Evolutionary conservation across 2,113 vertebrate species (phyloP).

Genomic region (Periophthalmodon schlosseri): DNA sequence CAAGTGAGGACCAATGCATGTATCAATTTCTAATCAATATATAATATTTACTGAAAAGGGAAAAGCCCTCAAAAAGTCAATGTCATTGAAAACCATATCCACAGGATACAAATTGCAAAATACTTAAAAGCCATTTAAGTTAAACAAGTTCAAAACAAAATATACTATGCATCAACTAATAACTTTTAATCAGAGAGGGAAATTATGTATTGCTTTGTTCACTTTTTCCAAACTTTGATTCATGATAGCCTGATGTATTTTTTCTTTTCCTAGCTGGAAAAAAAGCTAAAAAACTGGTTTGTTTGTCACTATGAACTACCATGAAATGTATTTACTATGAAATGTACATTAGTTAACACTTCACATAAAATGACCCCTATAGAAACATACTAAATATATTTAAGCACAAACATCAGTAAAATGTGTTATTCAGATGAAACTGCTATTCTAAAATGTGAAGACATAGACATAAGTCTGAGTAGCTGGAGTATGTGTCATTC

Average conservation of each 20-base stretch:
- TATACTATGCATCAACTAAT: background rate
- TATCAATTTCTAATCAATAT: too few species aligned
- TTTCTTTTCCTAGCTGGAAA: too few species aligned
- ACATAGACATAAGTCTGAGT: background rate
- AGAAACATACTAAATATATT: background rate
- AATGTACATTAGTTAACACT: too few species aligned
- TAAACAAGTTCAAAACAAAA: background rate
- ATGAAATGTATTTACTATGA: too few species aligned
- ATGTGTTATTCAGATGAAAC: background rate
- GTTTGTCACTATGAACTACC: background rate
- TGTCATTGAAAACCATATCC: background rate
- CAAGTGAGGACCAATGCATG: too few species aligned
- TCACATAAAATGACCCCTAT: too few species aligned
- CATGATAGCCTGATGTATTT: too few species aligned
- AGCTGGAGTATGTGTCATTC: background rate
- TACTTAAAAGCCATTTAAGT: background rate
- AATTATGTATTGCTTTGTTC: background rate
- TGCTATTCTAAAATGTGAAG: background rate
- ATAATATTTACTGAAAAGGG: too few species aligned
- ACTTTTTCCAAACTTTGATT: background rate
- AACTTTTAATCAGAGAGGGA: background rate
- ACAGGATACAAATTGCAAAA: background rate
- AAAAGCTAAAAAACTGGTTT: background rate
- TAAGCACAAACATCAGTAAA: background rate
- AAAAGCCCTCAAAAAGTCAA: too few species aligned